Percentiles rank a stretch among this genome's conserved stretches.
Conservation (phyloP, 2,113 vertebrate genomes). For the Cepphus grylle region DNA sequence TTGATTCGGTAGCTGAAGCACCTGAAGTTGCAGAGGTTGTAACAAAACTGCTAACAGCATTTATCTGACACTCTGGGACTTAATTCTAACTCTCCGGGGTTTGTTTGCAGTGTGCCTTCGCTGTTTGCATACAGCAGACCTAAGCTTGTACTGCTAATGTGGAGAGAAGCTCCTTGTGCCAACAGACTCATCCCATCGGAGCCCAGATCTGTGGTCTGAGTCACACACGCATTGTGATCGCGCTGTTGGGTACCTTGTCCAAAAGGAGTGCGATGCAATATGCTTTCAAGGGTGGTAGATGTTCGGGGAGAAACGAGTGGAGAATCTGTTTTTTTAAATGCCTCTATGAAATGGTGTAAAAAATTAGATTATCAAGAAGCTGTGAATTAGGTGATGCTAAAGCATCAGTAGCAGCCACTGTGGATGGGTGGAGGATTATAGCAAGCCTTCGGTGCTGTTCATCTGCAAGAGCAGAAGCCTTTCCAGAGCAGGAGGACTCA, state of each 20-base stretch:
- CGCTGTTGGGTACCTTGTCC: conserved; percentile 26
- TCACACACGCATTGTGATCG: background rate
- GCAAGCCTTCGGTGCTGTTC: background rate
- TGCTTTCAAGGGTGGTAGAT: background rate
- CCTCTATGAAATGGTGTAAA: background rate
- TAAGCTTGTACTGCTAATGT: background rate
- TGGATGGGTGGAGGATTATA: background rate
- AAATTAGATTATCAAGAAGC: background rate
- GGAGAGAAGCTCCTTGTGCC: background rate
- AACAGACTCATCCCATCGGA: background rate
- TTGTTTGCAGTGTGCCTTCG: background rate
- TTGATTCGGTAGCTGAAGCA: conserved; percentile 29
- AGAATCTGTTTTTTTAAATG: background rate
- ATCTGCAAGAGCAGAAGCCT: background rate
- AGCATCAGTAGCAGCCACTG: background rate
- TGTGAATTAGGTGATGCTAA: background rate
- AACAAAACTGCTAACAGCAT: background rate
- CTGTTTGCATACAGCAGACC: conserved; percentile 40
- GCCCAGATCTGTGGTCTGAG: conserved; percentile 29
- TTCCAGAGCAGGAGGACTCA: background rate
- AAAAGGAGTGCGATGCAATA: conserved; percentile 11
- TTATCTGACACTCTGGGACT: background rate
- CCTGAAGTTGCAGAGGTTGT: background rate
- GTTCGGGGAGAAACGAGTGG: background rate
- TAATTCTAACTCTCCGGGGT: background rate